Evolutionary conservation across 2,113 vertebrate genomes (phyloP), one percentile per base, ranked within the genome.

Genomic region (Actenoides hombroni): DNA sequence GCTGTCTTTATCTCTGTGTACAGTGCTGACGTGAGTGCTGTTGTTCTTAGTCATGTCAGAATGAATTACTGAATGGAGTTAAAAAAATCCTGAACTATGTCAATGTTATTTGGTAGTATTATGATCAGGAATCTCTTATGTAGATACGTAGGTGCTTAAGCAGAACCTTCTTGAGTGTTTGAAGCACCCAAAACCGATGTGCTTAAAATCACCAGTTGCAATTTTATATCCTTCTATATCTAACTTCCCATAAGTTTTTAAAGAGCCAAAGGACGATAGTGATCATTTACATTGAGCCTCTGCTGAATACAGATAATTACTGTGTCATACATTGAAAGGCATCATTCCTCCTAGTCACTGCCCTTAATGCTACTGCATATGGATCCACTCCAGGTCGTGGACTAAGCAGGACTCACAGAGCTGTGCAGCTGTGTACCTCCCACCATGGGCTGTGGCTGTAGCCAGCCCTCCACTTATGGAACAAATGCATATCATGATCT

Each of bases 361-460:
- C 15, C 11, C 8, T 61, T 67, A 73, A 61, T 18, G 8, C 16
- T 65, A 3, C 35, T n/a, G 37, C 33, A 28, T 73, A 37, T 0
- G 1, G 64, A 84, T 57, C 21, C 40, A 17, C 37, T 73, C 10
- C 37, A 33, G 24, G 70, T 82, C 29, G 5, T 5, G 54, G 26
- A 4, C 16, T 57, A 65, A 67, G 64, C 28, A 74, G n/a, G 54
- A 10, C 12, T n/a, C n/a, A 10, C 0, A 0, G 18, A 53, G 75
- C 39, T 88, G 39, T 10, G 2, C 2, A 33, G 37, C 59, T 4
- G 1, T 6, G 25, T 46, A 33, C 23, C 37, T 91, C 26, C 31
- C 42, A 54, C 10, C 24, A 18, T 3, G 71, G 33, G 9, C 39
- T 60, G 3, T n/a, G 70, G 75, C 37, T 69, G 10, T 24, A 70